A percentile compares a stretch with the other conserved stretches of the same genome.
phyloP scores from a whole-genome alignment of 2,797 vertebrate species.

The Pseudopleuronectes americanus region DNA sequence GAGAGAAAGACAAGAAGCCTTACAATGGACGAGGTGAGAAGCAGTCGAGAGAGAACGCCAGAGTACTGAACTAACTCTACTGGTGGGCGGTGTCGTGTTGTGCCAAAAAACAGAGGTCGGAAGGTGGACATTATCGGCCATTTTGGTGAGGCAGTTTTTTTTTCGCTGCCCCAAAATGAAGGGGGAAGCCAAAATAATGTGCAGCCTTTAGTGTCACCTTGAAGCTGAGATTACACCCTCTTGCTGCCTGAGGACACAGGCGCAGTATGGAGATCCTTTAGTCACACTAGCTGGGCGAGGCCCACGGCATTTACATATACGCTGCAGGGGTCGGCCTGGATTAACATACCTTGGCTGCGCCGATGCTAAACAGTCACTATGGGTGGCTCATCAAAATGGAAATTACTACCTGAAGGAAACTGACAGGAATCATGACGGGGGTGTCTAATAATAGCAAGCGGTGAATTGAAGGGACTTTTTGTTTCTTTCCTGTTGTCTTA shows the following conservation, averaged over 20 bases:
- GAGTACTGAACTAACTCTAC: conserved; percentile 86
- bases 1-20: conserved; percentile 85
- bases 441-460: conserved; percentile 67
- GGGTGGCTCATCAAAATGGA: conserved; percentile 81
- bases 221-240: conserved; percentile 99
- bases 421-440: conserved; percentile 68
- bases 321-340: conserved; percentile 70
- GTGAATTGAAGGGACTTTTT: conserved; percentile 63
- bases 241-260: conserved; percentile 82
- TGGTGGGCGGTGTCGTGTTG: conserved; percentile 81
- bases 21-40: conserved; percentile 88
- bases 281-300: conserved; percentile 73
- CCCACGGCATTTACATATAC: conserved; percentile 78
- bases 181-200: conserved; percentile 90
- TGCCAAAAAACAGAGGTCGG: conserved; percentile 88
- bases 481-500: conserved; percentile 54
- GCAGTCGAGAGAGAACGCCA: conserved; percentile 88
- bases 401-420: conserved; percentile 77
- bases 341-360: conserved; percentile 74
- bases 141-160: conserved; percentile 91
- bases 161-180: conserved; percentile 93
- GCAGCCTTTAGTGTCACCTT: conserved; percentile 91
- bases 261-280: conserved; percentile 80
- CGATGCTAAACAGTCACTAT: conserved; percentile 75
- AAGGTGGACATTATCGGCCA: conserved; percentile 92